Percentiles rank a stretch among this genome's conserved stretches.
phyloP scores from a whole-genome alignment of 2,113 vertebrate species.

The Leptobrachium leishanense region DNA sequence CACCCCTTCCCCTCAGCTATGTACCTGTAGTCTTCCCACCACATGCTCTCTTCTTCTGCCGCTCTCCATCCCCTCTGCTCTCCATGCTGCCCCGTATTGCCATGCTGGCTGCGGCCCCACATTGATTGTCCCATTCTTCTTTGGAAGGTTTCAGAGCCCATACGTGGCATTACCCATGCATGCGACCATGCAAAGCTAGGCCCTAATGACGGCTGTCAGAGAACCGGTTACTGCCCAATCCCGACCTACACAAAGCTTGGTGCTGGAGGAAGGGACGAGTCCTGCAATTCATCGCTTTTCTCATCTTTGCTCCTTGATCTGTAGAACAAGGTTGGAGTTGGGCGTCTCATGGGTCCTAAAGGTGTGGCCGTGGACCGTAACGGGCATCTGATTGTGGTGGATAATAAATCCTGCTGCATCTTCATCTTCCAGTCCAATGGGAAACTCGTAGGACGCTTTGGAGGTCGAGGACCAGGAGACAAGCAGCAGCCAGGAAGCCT shows the following conservation, averaged over 20 bases:
- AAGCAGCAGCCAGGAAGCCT: slow-evolving; percentile 86
- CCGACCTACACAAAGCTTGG: too few species aligned
- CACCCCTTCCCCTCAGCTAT: neutral
- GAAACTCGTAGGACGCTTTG: slow-evolving; percentile 91
- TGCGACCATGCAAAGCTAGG: too few species aligned
- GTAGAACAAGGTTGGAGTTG: slow-evolving; percentile 91
- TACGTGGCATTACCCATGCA: too few species aligned
- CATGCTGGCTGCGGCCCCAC: too few species aligned
- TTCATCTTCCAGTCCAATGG: slow-evolving; percentile 96
- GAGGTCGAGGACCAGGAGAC: slow-evolving; percentile 85
- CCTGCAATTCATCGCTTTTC: too few species aligned
- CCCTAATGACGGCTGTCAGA: too few species aligned
- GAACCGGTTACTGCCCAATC: too few species aligned
- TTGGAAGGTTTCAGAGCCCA: too few species aligned
- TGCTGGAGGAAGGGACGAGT: too few species aligned
- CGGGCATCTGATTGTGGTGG: slow-evolving; percentile 92
- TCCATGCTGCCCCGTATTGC: neutral
- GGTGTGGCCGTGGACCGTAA: slow-evolving; percentile 93
- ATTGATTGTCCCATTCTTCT: too few species aligned
- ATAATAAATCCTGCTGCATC: slow-evolving; percentile 97
- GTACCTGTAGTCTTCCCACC: neutral
- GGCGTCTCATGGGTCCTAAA: slow-evolving; percentile 92
- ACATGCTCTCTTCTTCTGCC: neutral
- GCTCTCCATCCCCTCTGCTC: neutral
- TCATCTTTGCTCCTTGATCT: neutral